phyloP scores from a whole-genome alignment of 2,888 invertebrate species.

The Drosophila formosana region DNA sequence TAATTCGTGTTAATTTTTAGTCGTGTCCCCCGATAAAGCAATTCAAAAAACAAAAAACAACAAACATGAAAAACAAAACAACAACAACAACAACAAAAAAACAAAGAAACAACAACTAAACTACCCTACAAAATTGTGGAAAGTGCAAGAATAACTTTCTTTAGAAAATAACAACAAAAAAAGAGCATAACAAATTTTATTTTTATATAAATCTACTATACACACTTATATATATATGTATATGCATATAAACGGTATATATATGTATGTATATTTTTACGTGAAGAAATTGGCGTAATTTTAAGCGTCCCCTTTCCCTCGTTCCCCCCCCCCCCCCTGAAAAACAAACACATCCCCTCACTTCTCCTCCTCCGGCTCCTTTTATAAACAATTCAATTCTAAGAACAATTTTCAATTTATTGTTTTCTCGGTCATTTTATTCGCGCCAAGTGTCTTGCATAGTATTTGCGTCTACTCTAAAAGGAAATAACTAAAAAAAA shows the following conservation, averaged over 20 bases:
- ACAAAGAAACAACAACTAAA: slow-evolving; percentile 26
- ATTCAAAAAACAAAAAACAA: slow-evolving; percentile 34
- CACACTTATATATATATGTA: slow-evolving; percentile 45
- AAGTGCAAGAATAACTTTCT: slow-evolving; percentile 41
- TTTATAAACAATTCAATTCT: slow-evolving; percentile 14
- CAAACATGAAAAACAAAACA: not conserved
- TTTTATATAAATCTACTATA: slow-evolving; percentile 69
- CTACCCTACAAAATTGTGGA: slow-evolving; percentile 40
- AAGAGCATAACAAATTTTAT: slow-evolving; percentile 61
- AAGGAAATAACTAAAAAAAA: slow-evolving; percentile 23
- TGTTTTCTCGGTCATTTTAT: slow-evolving; percentile 29
- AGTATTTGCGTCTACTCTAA: slow-evolving; percentile 70
- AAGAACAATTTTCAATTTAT: slow-evolving; percentile 39
- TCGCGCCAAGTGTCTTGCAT: slow-evolving; percentile 73
- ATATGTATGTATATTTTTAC: slow-evolving; percentile 40
- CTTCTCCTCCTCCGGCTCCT: not conserved
- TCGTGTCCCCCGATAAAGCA: slow-evolving; percentile 50
- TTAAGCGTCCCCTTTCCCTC: slow-evolving; percentile 39
- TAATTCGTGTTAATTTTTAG: slow-evolving; percentile 62
- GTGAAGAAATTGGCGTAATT: slow-evolving; percentile 60
- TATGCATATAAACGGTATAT: slow-evolving; percentile 31
- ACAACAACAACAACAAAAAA: slow-evolving; percentile 9
- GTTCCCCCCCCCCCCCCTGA: not conserved
- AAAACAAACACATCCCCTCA: slow-evolving; percentile 4
- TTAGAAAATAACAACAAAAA: slow-evolving; percentile 34